Evolutionary conservation across 2,113 vertebrate genomes (phyloP), one percentile per base, ranked within the genome.

Genomic region (Eretmochelys imbricata): DNA sequence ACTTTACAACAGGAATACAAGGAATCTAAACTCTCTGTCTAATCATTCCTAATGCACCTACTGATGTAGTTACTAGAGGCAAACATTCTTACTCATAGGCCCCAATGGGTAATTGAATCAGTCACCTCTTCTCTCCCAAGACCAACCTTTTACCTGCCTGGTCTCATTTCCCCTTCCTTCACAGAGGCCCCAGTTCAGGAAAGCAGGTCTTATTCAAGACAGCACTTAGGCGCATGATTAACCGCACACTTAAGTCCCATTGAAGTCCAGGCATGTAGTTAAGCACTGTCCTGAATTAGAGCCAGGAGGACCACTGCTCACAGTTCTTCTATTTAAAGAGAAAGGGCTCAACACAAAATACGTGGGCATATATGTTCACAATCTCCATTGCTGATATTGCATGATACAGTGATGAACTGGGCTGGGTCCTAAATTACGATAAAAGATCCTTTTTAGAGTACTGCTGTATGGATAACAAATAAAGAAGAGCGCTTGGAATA

Each of bases 201-300:
- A n/a, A 19, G 7, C 62, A n/a, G n/a, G 62, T 69, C 62, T 69
- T 35, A n/a, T 9, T 69, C 4, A 69, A 69, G 62, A 69, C 16
- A 69, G 35, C 17, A 8, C 62, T n/a, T n/a, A 69, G 35, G 35
- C 8, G 4, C 62, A 69, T 17, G 31, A 65, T 65, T 69, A 69
- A 69, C 62, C 62, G n/a, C 62, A 69, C 35, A n/a, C 8, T 69
- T 35, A n/a, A n/a, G 62, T 69, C 62, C 62, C 62, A n/a, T 35
- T 65, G 31, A 65, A 65, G 31, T 69, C 17, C n/a, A 69, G 16
- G 31, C n/a, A 80, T 86, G 46, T 93, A 86, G 13, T 59, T 91
- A 95, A 86, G 89, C 5, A 31, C 85, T 84, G 82, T 92, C 72
- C 94, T 91, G 84, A 92, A 86, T 93, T 82, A 91, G 48, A 89